Base-by-base conservation (phyloP, 2,888 invertebrate species). In the Lampropteryx suffumata region DNA sequence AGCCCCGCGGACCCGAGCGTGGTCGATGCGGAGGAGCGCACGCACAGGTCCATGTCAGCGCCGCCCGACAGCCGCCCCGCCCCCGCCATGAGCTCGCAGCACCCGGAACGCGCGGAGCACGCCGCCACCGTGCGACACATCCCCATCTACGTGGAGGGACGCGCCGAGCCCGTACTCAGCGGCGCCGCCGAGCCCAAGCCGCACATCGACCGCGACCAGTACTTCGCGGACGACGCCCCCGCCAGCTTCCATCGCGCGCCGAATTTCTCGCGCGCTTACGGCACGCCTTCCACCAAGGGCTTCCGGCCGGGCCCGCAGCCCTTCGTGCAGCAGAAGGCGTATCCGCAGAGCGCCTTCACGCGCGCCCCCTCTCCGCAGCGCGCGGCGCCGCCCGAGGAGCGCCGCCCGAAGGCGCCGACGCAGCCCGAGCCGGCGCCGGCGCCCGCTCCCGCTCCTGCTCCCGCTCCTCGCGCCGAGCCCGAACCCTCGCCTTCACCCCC, bases 61-160 rank as follows among this genome's bases (percentile, higher is more conserved):
- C 96, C 96, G 24, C 95, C 95, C 44, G 93, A 93, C 73, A 91
- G 67, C 44, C 73, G 75, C 56, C 73, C 77, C 26, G 13, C 43
- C 9, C 65, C 70, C 64, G 81, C 79, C 70, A 83, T 82, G 85
- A 85, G 84, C 65, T 81, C 79, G 52, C 82, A 35, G 32, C 53
- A 14, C 27, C 41, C 78, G 72, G 42, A 78, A 70, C 63, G 64
- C 64, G 36, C 47, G 29, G 41, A 70, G 59, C 71, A 69, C 32
- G 53, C 84, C 59, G 84, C 92, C 33, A 93, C 92, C 65, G 94
- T 96, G 37, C 92, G 97, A 55, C 95, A 96, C 69, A 97, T 97
- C 80, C 97, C 97, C 13, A 97, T 97, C 58, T 95, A 95, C 71
- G 95, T 97, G 0, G 97, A 97, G 81, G 96, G 96, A 5, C 91